Conservation (phyloP, 2,797 vertebrate genomes). For the Paguma larvata region DNA sequence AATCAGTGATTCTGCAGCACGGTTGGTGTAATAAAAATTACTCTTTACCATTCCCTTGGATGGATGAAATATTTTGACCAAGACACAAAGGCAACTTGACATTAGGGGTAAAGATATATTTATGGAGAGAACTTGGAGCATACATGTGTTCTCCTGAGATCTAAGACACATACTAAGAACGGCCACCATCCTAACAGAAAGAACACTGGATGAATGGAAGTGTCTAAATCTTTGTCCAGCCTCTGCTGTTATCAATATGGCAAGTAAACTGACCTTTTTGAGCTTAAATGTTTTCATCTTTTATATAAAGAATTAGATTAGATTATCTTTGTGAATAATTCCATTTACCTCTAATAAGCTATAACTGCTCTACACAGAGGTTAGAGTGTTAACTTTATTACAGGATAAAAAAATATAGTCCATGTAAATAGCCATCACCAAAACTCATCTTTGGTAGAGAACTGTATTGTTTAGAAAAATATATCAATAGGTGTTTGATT, state of each 20-base stretch:
- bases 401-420: background rate
- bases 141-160: background rate
- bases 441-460: background rate
- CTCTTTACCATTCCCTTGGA: background rate
- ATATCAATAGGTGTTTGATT: background rate
- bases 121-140: background rate
- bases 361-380: background rate
- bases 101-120: background rate
- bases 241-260: background rate
- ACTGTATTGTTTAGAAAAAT: background rate
- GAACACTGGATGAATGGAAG: background rate
- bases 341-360: background rate
- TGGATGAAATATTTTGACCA: background rate
- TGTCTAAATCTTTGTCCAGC: background rate
- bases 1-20: background rate
- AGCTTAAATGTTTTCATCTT: background rate
- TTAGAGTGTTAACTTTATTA: background rate
- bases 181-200: background rate
- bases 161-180: background rate
- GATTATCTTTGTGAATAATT: background rate
- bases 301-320: background rate
- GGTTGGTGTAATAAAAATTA: background rate
- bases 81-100: background rate
- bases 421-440: background rate
- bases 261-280: slow-evolving; percentile 7